Evolutionary conservation across 2,113 vertebrate genomes (phyloP), one percentile per base, ranked within the genome.

Genomic region (Galemys pyrenaicus): DNA sequence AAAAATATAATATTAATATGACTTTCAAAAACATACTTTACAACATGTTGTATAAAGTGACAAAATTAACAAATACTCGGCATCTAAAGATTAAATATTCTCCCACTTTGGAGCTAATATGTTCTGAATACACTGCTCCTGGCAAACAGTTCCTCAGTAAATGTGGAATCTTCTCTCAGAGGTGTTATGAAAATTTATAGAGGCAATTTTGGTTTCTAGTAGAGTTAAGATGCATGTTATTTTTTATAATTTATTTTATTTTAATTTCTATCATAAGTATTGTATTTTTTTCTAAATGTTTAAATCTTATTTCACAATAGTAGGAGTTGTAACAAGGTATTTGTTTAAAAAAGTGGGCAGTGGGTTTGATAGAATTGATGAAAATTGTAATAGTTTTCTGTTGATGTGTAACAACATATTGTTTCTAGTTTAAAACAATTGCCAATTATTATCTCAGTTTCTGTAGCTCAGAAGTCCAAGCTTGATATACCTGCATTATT

Each of bases 1-100:
- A 94, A 89, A 93, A 95, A 86, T 89, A 82, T 39, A 68, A 85
- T 96, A 20, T 28, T 82, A 90, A 82, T 78, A 9, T 95, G 71
- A 86, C 62, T 95, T 32, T 91, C 51, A 94, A 46, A 92, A 81
- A 62, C 37, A 60, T 54, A 30, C 16, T 89, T 85, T 94, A 82
- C 70, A 92, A 56, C 20, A 26, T 92, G 35, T 75, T 75, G 32
- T 32, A 56, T 49, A 95, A 95, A 84, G 77, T 81, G 82, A 56
- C 46, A 64, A 75, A 75, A 74, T 84, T 94, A 91, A 67, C 19
- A 80, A 89, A 62, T 75, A 65, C 5, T 74, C 70, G 37, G 54
- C 39, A 67, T 86, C 80, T 94, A 71, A 87, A 87, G 35, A 58
- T 91, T 44, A 88, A 74, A 44, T 85, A 79, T 37, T 82, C 67